Evolutionary conservation across 2,113 vertebrate species (phyloP).

Genomic region (Siniperca knerii): DNA sequence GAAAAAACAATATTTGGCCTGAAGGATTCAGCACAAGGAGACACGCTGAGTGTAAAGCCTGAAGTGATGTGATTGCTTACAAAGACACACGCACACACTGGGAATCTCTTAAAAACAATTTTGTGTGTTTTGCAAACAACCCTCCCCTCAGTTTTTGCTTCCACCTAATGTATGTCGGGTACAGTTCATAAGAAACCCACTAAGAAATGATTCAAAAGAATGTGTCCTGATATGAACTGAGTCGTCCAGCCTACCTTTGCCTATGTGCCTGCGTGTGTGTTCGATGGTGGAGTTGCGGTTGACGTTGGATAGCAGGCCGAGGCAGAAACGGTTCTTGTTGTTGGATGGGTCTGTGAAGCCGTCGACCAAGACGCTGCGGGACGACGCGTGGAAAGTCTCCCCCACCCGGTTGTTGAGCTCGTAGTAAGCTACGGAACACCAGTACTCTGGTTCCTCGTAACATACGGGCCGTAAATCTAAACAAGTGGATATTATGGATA

Average conservation of each 20-base stretch:
- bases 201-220: not conserved
- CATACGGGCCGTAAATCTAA: conserved; percentile 96
- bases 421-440: conserved; percentile 98
- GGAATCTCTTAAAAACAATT: not conserved
- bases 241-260: conserved; percentile 89
- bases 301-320: conserved; percentile 96
- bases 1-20: conserved; percentile 38
- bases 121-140: not conserved
- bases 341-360: conserved; percentile 99
- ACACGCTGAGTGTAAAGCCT: not conserved
- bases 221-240: not conserved
- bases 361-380: conserved; percentile 94
- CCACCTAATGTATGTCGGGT: not conserved
- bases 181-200: no score
- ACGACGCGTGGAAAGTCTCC: conserved; percentile 96
- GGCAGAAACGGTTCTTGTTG: conserved; percentile 97
- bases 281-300: conserved; percentile 99
- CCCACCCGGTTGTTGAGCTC: conserved; percentile 97
- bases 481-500: not conserved
- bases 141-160: not conserved
- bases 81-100: not conserved
- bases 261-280: conserved; percentile 97
- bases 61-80: not conserved
- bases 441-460: conserved; percentile 96
- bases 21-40: not conserved